These are phyloP conservation scores for Prunella strophiata DNA, from an alignment of 2,797 vertebrate genomes.

Conservation along the genomic window DNA sequence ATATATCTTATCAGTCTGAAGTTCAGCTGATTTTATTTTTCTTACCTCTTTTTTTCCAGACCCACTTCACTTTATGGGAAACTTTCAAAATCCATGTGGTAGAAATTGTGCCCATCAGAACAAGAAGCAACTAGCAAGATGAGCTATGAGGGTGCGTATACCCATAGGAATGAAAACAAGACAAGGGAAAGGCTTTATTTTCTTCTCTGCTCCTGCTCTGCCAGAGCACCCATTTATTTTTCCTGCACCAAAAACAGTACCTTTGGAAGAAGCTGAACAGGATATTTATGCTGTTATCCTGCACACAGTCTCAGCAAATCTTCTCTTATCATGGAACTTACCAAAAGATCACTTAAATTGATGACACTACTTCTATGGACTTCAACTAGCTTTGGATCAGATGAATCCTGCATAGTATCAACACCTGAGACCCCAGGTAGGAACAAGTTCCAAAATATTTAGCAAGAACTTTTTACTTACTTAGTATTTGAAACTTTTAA, in stretches of 20 bases:
- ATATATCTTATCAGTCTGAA: slow-evolving; percentile 54
- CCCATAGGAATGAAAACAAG: slow-evolving; percentile 15
- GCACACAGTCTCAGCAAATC: background rate
- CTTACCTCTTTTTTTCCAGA: slow-evolving; percentile 19
- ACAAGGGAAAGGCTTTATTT: background rate
- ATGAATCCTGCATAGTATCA: background rate
- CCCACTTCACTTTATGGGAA: background rate
- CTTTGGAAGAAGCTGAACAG: background rate
- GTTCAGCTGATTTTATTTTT: slow-evolving; percentile 44
- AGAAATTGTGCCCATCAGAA: slow-evolving; percentile 1
- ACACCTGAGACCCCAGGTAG: background rate
- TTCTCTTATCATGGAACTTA: background rate
- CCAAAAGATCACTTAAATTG: background rate
- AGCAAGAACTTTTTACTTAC: background rate
- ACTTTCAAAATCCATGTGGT: slow-evolving; percentile 22
- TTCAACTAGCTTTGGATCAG: background rate
- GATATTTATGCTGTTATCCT: background rate
- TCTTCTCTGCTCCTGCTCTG: background rate
- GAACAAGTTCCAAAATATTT: background rate
- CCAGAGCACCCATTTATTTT: background rate
- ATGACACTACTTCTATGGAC: background rate
- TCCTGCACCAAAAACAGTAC: background rate
- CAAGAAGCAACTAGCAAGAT: slow-evolving; percentile 3
- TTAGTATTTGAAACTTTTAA: background rate
- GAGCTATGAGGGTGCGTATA: background rate